Evolutionary conservation across 2,113 vertebrate genomes (phyloP).

Genomic region (Eretmochelys imbricata): DNA sequence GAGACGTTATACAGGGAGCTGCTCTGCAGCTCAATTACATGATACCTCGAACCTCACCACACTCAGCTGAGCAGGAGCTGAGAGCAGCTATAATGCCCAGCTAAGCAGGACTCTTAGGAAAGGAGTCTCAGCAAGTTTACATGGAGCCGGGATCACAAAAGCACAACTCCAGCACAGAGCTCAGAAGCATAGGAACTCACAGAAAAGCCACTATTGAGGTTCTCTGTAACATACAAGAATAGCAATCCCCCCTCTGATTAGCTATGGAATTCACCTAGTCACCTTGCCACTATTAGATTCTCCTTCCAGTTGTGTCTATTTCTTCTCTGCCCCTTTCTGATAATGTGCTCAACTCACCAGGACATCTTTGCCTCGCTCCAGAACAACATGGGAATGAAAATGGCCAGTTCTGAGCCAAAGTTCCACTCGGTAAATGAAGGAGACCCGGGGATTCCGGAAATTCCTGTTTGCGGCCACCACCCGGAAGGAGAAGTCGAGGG

Average conservation of each 20-base stretch:
- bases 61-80: too few species aligned
- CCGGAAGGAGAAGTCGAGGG: slow-evolving; percentile 32
- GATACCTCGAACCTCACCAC: neutral
- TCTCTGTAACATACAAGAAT: neutral
- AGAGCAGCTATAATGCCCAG: too few species aligned
- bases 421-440: slow-evolving; percentile 42
- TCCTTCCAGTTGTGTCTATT: neutral
- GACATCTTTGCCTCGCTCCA: slow-evolving; percentile 21
- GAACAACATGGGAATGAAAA: neutral
- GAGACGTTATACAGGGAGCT: neutral
- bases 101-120: too few species aligned
- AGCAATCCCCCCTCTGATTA: neutral
- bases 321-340: neutral
- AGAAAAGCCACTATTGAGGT: neutral
- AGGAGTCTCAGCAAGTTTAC: too few species aligned
- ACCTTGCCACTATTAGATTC: neutral
- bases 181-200: too few species aligned
- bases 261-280: neutral
- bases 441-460: slow-evolving; percentile 65
- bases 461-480: slow-evolving; percentile 72
- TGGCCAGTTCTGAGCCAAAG: neutral
- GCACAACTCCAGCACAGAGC: too few species aligned
- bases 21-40: neutral
- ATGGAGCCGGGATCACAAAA: too few species aligned
- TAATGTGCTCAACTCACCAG: slow-evolving; percentile 52